A percentile compares a stretch with the other conserved stretches of the same genome.
These are phyloP conservation scores for Crotalus tigris DNA, from an alignment of 2,113 vertebrate genomes.

Conservation along the genomic window DNA sequence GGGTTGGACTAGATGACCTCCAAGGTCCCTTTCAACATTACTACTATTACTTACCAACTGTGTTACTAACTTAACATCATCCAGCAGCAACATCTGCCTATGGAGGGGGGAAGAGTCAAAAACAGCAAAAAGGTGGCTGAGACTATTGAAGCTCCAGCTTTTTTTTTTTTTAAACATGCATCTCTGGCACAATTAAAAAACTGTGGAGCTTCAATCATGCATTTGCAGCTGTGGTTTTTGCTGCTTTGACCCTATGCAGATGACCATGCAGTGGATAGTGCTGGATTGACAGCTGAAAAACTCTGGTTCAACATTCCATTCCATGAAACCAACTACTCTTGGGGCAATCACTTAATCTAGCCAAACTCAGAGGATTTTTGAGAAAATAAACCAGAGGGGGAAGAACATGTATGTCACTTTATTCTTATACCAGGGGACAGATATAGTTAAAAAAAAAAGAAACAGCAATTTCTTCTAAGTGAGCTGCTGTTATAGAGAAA, in stretches of 20 bases:
- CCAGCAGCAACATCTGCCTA: not conserved
- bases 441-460: not conserved
- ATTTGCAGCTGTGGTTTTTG: not conserved
- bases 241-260: not conserved
- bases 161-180: not conserved
- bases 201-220: not conserved
- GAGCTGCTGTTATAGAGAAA: not conserved
- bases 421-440: not conserved
- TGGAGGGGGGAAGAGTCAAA: not conserved
- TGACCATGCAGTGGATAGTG: not conserved
- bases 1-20: too few relatives aligned
- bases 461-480: not conserved
- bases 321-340: not conserved
- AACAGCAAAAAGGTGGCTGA: not conserved
- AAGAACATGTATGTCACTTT: not conserved
- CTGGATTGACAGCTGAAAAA: not conserved
- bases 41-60: not conserved
- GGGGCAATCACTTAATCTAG: not conserved
- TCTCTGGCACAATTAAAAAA: not conserved
- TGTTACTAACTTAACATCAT: not conserved
- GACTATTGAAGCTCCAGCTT: not conserved
- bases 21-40: too few relatives aligned
- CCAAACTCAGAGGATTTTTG: not conserved
- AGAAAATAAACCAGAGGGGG: not conserved
- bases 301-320: not conserved